Evolutionary conservation across 2,113 vertebrate species (phyloP).

Genomic region (Corvus moneduloides): DNA sequence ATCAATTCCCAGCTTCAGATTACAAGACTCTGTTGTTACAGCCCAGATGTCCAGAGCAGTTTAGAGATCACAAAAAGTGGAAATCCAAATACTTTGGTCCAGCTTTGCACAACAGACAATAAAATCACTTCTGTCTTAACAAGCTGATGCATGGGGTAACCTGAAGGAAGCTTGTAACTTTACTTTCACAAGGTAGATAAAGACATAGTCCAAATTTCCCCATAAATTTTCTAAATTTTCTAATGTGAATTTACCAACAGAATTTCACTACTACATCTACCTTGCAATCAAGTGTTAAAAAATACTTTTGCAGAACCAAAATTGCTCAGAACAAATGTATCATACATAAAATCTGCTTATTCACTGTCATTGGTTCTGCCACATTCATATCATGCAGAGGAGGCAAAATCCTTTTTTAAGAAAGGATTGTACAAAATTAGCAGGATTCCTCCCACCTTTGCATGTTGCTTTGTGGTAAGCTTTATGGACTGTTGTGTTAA

Average conservation of each 20-base stretch:
- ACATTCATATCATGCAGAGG: background rate
- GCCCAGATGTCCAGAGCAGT: background rate
- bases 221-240: background rate
- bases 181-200: background rate
- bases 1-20: background rate
- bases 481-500: conserved; percentile 13
- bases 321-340: background rate
- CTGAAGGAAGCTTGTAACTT: background rate
- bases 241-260: background rate
- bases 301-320: background rate
- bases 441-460: conserved; percentile 25
- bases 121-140: background rate
- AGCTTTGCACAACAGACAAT: background rate
- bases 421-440: background rate
- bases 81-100: background rate
- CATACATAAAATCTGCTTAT: background rate
- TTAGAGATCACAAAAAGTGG: background rate
- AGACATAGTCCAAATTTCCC: background rate
- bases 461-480: conserved; percentile 15
- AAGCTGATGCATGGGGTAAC: background rate
- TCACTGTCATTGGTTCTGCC: background rate
- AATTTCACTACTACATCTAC: background rate
- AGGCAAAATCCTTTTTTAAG: conserved; percentile 3
- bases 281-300: background rate
- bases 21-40: background rate